Base-by-base conservation (phyloP, 2,888 invertebrate species). In the Pristionchus japonicus region DNA sequence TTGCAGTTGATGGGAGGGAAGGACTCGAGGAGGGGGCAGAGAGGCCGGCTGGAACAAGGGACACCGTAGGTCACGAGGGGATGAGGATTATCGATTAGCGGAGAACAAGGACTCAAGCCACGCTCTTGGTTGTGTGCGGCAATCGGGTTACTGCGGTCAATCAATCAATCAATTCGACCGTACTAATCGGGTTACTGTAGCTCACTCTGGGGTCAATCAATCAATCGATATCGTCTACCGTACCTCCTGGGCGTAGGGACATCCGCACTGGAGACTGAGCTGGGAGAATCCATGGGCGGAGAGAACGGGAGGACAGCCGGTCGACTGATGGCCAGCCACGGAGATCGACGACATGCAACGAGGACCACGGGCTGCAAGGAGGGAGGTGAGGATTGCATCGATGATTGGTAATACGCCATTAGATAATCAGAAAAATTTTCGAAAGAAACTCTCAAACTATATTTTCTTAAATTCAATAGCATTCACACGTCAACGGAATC, bases 231-330 rank as follows among this genome's bases (percentile, higher is more conserved):
- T 37, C 34, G 0, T 37, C 64, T 34, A 27, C 31, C 70, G 34
- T 40, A 74, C 74, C 40, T 74, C 74, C 23, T 74, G 74, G 0
- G 74, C 37, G 37, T 86, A 67, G 47, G 87, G 87, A 34, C 87
- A 87, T 49, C 87, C 87, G 52, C 87, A 87, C 34, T 87, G 74
- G 1, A 87, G 67, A 9, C 67, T 67, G 11, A 86, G 43, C 15
- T 86, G 86, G 47, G 86, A 86, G 86, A 86, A 86, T 86, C 86
- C 86, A 20, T 86, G 31, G 15, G 49, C 13, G 27, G 87, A 70
- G 47, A 77, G 87, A 3, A 74, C 40, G 43, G 87, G 77, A 87
- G 77, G 87, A 37, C 87, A 77, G 9, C 87, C 87, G 31, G 74
- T 9, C 2, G 87, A 61, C 13, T 77, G 27, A n/a, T 20, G 40